A percentile compares a stretch with the other conserved stretches of the same genome.
These are phyloP conservation scores for Drosophila novamexicana DNA, from an alignment of 1,140 invertebrate genomes.

Conservation along the genomic window DNA sequence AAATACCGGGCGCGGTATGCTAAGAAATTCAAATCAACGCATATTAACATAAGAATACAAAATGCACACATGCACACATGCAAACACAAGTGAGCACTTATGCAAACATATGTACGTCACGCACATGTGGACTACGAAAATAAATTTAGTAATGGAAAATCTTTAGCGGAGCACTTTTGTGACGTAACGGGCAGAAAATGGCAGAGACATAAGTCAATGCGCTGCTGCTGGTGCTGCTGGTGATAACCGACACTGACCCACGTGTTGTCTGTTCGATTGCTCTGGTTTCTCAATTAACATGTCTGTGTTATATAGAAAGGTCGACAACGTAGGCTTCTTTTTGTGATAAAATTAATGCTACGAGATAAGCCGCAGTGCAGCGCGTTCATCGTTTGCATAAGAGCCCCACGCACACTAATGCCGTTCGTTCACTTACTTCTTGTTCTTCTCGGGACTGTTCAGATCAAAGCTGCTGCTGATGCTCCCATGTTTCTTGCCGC, in stretches of 20 bases:
- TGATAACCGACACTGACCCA: constrained; percentile 72
- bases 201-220: constrained; percentile 49
- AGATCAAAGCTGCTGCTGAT: constrained; percentile 58
- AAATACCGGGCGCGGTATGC: constrained; percentile 85
- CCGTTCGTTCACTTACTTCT: constrained; percentile 65
- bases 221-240: constrained; percentile 6
- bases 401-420: constrained; percentile 25
- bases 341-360: constrained; percentile 54
- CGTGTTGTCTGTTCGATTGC: constrained; percentile 48
- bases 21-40: constrained; percentile 40
- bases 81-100: constrained; percentile 39
- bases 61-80: not conserved
- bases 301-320: constrained; percentile 53
- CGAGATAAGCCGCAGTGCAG: constrained; percentile 44
- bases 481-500: constrained; percentile 63
- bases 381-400: constrained; percentile 27
- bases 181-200: constrained; percentile 52
- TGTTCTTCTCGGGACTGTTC: constrained; percentile 79
- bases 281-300: constrained; percentile 62
- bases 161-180: constrained; percentile 22
- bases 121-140: constrained; percentile 56
- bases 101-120: constrained; percentile 38
- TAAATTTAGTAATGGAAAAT: constrained; percentile 54
- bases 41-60: constrained; percentile 30
- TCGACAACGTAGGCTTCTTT: constrained; percentile 40